Evolutionary conservation across 1,140 invertebrate species (phyloP).

Genomic region (Temnothorax longispinosus): DNA sequence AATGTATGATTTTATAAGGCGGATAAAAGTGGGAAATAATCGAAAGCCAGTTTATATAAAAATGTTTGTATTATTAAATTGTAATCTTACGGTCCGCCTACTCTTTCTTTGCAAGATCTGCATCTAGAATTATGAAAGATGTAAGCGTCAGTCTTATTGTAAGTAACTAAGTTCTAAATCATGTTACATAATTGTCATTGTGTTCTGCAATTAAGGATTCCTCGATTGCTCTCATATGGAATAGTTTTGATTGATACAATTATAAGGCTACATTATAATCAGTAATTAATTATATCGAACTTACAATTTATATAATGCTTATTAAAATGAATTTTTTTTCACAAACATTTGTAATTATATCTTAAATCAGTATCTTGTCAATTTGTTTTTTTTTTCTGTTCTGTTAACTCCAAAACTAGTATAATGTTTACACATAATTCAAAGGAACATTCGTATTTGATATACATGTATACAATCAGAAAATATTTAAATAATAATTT

Average conservation of each 20-base stretch:
- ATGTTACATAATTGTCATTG: constrained; percentile 54
- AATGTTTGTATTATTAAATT: constrained; percentile 60
- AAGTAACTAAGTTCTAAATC: constrained; percentile 69
- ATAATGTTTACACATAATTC: not conserved
- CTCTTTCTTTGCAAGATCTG: constrained; percentile 63
- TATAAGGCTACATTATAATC: constrained; percentile 37
- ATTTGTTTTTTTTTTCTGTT: constrained; percentile 12
- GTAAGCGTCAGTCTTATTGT: constrained; percentile 67
- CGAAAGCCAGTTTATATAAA: constrained; percentile 53
- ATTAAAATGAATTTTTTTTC: constrained; percentile 33
- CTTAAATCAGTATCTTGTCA: not conserved
- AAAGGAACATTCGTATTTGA: constrained; percentile 9
- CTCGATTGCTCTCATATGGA: constrained; percentile 63
- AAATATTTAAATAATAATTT: constrained; percentile 48
- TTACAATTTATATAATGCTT: constrained; percentile 16
- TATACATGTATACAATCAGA: constrained; percentile 8
- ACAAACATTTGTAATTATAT: constrained; percentile 50
- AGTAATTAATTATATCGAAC: constrained; percentile 27
- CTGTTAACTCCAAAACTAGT: not conserved
- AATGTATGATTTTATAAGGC: constrained; percentile 57
- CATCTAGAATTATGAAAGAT: constrained; percentile 67
- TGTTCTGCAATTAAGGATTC: constrained; percentile 65
- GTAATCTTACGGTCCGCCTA: constrained; percentile 32
- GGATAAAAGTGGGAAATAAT: constrained; percentile 39
- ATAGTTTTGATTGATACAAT: constrained; percentile 39